A percentile compares a stretch with the other conserved stretches of the same genome.
These are phyloP conservation scores for Genyomyrus donnyi DNA, from an alignment of 2,113 vertebrate species.

Conservation along the genomic window DNA sequence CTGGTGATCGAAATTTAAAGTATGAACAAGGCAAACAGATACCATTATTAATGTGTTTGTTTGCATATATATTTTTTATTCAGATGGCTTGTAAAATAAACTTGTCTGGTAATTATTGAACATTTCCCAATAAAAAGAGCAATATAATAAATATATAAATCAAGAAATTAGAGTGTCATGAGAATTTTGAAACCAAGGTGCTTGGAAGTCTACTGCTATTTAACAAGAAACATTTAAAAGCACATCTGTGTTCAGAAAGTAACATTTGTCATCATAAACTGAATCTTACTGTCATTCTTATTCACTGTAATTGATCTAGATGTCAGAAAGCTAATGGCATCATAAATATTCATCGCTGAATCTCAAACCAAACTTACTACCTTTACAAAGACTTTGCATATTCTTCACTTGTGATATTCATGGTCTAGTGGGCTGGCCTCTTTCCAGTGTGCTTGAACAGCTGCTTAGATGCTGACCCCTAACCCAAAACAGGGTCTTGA, in stretches of 20 bases:
- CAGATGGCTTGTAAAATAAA: not conserved
- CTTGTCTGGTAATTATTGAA: not conserved
- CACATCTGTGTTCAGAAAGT: not conserved
- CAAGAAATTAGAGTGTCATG: not conserved
- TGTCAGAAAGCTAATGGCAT: not conserved
- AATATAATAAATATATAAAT: not conserved
- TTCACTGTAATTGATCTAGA: not conserved
- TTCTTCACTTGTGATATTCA: conserved; percentile 56
- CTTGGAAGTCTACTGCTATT: not conserved
- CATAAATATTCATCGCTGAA: conserved; percentile 4
- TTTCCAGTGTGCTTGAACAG: conserved; percentile 63
- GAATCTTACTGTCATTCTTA: not conserved
- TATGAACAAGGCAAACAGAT: not conserved
- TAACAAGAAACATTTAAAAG: not conserved
- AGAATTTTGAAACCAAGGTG: not conserved
- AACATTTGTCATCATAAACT: not conserved
- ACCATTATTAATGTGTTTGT: not conserved
- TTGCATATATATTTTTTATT: not conserved
- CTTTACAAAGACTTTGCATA: conserved; percentile 54
- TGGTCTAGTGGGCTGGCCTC: conserved; percentile 69
- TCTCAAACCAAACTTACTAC: conserved; percentile 32
- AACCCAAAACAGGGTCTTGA: conserved; percentile 48
- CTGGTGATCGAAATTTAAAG: not conserved
- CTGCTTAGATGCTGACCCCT: conserved; percentile 54
- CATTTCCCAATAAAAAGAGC: not conserved